These are phyloP conservation scores for Ormyrus pomaceus DNA, from an alignment of 2,888 invertebrate genomes.

Conservation along the genomic window DNA sequence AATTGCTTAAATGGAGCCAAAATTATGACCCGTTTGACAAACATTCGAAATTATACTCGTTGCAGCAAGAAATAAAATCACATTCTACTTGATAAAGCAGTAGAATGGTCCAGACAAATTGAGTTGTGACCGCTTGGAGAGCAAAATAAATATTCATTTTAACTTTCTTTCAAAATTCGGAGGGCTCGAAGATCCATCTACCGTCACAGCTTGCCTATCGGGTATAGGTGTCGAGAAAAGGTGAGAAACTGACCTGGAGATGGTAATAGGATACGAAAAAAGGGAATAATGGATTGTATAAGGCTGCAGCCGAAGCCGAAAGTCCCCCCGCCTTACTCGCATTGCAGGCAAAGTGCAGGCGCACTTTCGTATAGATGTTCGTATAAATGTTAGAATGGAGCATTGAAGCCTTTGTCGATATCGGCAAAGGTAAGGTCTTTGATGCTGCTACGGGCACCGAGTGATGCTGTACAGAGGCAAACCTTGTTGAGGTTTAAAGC, in stretches of 20 bases:
- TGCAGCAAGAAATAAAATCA: no score
- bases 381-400: constrained; percentile 27
- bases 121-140: not conserved
- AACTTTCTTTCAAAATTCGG: not conserved
- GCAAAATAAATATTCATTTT: constrained; percentile 2
- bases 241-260: constrained; percentile 12
- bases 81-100: no score
- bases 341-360: not conserved
- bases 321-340: constrained; percentile 3
- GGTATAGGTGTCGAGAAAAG: not conserved
- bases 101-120: not conserved
- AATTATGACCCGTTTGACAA: no score
- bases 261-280: constrained; percentile 14
- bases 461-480: constrained; percentile 15
- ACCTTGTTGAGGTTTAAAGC: constrained; percentile 30
- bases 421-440: constrained; percentile 16
- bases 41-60: no score
- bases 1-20: no score
- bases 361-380: not conserved
- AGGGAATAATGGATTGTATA: constrained; percentile 30
- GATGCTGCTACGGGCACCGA: constrained; percentile 32
- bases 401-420: constrained; percentile 21
- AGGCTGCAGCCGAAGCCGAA: constrained; percentile 1
- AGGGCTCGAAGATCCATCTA: not conserved
- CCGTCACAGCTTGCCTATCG: not conserved